Conservation (phyloP, 2,113 vertebrate species). For the Apodemus sylvaticus region DNA sequence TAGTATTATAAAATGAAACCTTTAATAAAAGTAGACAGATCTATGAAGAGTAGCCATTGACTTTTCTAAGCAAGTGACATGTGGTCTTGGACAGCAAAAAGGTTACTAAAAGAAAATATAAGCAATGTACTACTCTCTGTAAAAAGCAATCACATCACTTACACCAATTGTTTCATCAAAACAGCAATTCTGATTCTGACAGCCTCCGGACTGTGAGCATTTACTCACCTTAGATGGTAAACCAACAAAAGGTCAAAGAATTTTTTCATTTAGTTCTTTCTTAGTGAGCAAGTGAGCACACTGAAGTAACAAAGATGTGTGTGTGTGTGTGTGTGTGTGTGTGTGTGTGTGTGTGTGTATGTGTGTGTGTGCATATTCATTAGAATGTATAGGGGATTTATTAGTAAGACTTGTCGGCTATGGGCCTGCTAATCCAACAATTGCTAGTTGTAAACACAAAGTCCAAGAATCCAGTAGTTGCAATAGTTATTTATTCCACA, state of each 20-base stretch:
- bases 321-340: no score
- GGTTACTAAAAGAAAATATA: background rate
- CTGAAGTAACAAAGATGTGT: background rate
- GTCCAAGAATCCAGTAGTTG: background rate
- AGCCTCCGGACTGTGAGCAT: background rate
- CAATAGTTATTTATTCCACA: background rate
- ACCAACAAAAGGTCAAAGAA: background rate
- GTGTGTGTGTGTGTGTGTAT: no score
- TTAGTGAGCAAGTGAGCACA: background rate
- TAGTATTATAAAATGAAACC: background rate
- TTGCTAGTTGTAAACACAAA: background rate
- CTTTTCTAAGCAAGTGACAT: background rate
- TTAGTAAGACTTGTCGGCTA: background rate
- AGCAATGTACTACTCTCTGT: background rate
- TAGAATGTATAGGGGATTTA: background rate
- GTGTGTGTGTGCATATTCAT: no score
- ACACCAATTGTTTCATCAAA: background rate
- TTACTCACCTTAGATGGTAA: background rate
- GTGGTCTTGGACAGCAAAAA: background rate
- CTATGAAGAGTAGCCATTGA: background rate
- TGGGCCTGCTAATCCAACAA: background rate
- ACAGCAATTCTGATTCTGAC: background rate
- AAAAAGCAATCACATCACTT: background rate
- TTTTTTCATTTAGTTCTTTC: background rate
- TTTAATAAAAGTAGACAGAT: background rate